Evolutionary conservation across 2,113 vertebrate species (phyloP).

Genomic region (Atrichornis clamosus): DNA sequence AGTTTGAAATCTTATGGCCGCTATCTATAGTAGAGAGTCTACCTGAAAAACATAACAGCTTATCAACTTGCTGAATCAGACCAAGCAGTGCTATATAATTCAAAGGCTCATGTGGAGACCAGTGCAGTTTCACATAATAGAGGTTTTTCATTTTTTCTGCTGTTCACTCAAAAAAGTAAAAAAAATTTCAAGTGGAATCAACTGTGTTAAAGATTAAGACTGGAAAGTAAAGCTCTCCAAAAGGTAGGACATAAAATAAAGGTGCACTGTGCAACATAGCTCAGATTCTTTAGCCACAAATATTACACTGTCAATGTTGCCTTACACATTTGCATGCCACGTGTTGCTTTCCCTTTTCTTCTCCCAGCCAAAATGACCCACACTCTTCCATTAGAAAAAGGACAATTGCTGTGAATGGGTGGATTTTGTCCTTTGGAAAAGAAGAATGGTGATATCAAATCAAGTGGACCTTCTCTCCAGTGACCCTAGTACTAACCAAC

Average conservation of each 20-base stretch:
- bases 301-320: not conserved
- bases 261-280: not conserved
- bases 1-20: not conserved
- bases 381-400: not conserved
- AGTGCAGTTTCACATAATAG: not conserved
- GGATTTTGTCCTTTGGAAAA: not conserved
- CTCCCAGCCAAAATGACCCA: not conserved
- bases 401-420: not conserved
- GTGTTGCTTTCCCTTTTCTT: not conserved
- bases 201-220: not conserved
- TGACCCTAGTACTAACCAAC: not conserved
- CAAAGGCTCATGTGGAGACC: not conserved
- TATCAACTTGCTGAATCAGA: not conserved
- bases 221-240: not conserved
- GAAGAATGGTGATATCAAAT: not conserved
- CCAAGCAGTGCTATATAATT: not conserved
- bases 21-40: not conserved
- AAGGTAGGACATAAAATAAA: not conserved
- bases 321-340: not conserved
- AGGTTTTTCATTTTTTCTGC: not conserved
- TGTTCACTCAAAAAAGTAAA: not conserved
- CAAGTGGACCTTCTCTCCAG: not conserved
- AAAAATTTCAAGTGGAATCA: not conserved
- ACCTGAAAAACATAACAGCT: not conserved
- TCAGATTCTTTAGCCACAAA: not conserved